phyloP scores from a whole-genome alignment of 2,113 vertebrate species.

The Asarcornis scutulata region DNA sequence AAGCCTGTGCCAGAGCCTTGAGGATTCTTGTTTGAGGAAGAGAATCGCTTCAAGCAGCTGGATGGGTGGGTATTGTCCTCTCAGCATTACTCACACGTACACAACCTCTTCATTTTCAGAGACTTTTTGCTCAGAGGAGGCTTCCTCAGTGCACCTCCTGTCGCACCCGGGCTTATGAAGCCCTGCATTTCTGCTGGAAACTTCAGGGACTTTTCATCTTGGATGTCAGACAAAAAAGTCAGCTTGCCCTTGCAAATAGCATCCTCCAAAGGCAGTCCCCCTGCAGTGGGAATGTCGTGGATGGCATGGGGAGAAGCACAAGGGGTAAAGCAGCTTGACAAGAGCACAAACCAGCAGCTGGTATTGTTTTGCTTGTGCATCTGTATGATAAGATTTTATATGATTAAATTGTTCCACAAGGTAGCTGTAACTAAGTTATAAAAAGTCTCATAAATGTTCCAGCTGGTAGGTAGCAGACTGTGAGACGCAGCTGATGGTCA shows the following conservation, averaged over 20 bases:
- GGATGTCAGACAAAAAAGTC: neutral
- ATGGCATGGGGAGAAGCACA: neutral
- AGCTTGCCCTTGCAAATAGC: neutral
- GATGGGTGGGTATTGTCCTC: neutral
- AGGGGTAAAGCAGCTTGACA: constrained; percentile 1
- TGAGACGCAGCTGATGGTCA: constrained; percentile 27
- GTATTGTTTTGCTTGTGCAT: constrained; percentile 27
- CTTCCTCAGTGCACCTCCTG: neutral
- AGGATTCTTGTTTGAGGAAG: neutral
- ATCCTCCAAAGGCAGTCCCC: neutral
- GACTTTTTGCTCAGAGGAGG: neutral
- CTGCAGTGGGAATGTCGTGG: fast-evolving
- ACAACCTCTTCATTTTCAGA: neutral
- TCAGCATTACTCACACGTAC: neutral
- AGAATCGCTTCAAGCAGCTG: neutral
- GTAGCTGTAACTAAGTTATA: constrained; percentile 39
- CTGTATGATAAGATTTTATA: constrained; percentile 55
- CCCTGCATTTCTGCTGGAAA: neutral
- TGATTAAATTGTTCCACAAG: constrained; percentile 64
- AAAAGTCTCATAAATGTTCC: constrained; percentile 56
- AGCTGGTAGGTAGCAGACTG: constrained; percentile 58
- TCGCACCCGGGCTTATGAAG: neutral
- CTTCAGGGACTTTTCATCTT: neutral
- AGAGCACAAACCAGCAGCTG: constrained; percentile 49
- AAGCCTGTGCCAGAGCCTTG: neutral